phyloP scores from a whole-genome alignment of 2,888 invertebrate genomes.

The Eutolmus rufibarbis region DNA sequence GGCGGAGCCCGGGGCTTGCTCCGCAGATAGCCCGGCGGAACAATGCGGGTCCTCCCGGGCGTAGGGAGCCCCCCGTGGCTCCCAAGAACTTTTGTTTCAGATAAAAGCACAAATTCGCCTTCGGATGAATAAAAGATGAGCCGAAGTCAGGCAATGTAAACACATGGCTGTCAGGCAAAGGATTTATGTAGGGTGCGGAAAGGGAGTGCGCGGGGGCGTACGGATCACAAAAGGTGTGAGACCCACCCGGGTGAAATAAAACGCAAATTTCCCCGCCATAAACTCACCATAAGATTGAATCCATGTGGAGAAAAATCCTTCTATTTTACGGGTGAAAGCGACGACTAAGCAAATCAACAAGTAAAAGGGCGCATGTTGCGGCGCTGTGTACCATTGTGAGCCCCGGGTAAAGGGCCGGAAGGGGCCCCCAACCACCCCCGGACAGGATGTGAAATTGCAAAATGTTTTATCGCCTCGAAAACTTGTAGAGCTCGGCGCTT shows the following conservation, averaged over 20 bases:
- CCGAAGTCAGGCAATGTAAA: slow-evolving; percentile 25
- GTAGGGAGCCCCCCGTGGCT: background rate
- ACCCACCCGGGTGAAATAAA: background rate
- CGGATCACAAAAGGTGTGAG: background rate
- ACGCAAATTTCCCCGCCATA: slow-evolving; percentile 10
- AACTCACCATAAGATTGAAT: slow-evolving; percentile 17
- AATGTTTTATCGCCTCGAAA: slow-evolving; percentile 3
- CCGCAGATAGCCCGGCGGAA: background rate
- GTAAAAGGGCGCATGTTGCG: background rate
- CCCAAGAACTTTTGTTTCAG: slow-evolving; percentile 20
- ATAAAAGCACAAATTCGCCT: slow-evolving; percentile 17
- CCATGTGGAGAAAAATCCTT: slow-evolving; percentile 7
- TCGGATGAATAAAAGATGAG: slow-evolving; percentile 26
- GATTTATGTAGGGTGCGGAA: background rate
- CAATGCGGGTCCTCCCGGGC: background rate
- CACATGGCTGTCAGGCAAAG: slow-evolving; percentile 29
- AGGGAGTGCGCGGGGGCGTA: background rate
- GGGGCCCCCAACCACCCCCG: background rate
- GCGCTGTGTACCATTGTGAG: background rate
- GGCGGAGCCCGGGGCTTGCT: background rate
- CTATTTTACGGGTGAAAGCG: slow-evolving; percentile 18
- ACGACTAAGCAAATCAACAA: slow-evolving; percentile 15
- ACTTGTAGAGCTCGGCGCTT: background rate
- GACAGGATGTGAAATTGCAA: slow-evolving; percentile 2
- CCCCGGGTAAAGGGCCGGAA: background rate